Evolutionary conservation across 2,797 vertebrate species (phyloP).

Genomic region (Poecile montanus): DNA sequence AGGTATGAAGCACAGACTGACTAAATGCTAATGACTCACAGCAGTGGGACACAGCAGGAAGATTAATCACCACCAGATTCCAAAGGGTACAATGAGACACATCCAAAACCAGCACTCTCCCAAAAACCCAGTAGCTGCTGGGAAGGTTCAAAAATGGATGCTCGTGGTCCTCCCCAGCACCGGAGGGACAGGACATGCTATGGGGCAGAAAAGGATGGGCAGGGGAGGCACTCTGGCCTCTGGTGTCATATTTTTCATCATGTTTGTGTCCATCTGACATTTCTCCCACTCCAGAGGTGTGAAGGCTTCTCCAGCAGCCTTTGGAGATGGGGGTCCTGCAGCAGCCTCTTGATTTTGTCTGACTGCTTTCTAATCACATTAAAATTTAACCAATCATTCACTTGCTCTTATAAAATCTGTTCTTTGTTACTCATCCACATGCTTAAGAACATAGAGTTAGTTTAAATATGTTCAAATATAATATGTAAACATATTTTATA

Average conservation of each 20-base stretch:
- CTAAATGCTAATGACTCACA: neutral
- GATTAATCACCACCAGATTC: neutral
- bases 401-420: neutral
- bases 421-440: neutral
- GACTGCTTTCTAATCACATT: neutral
- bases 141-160: neutral
- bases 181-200: neutral
- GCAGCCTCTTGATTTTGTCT: neutral
- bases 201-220: neutral
- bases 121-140: fast-evolving
- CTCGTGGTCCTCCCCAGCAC: neutral
- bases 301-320: neutral
- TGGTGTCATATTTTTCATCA: neutral
- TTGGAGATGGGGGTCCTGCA: neutral
- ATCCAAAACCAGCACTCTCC: neutral
- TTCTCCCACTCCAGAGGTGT: neutral
- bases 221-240: neutral
- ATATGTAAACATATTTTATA: neutral
- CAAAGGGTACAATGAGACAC: neutral
- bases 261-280: neutral
- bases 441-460: neutral
- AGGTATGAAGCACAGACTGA: neutral
- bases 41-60: neutral
- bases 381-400: neutral
- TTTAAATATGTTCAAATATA: neutral